Percentiles rank a stretch among this genome's conserved stretches.
phyloP scores from a whole-genome alignment of 1,140 invertebrate genomes.

The Diorhabda sublineata region DNA sequence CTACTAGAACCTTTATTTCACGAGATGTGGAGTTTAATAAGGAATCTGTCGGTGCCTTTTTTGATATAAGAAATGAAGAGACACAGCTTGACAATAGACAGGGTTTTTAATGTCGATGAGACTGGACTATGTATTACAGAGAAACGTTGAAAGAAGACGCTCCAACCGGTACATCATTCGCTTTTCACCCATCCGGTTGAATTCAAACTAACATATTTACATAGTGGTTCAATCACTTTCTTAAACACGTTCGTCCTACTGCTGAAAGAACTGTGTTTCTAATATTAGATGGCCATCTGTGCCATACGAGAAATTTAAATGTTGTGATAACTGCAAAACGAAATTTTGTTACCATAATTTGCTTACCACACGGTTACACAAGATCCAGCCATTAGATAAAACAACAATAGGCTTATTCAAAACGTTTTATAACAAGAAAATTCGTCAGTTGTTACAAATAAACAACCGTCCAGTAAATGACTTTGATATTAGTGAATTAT shows the following conservation, averaged over 20 bases:
- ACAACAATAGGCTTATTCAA: not conserved
- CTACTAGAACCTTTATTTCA: not conserved
- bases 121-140: not conserved
- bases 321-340: conserved; percentile 27
- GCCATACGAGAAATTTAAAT: conserved; percentile 35
- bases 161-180: no score
- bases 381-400: conserved; percentile 43
- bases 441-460: not conserved
- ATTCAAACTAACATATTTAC: conserved; percentile 31
- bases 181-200: conserved; percentile 25
- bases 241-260: conserved; percentile 25
- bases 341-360: conserved; percentile 35
- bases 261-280: conserved; percentile 30
- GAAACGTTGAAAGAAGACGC: not conserved
- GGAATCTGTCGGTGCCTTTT: not conserved
- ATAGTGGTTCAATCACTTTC: conserved; percentile 36
- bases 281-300: conserved; percentile 37
- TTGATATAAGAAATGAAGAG: not conserved
- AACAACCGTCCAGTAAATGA: not conserved
- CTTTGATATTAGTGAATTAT: no score
- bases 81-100: not conserved
- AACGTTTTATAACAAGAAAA: not conserved
- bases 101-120: no score
- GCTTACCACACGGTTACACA: conserved; percentile 36
- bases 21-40: not conserved